phyloP scores from a whole-genome alignment of 2,888 invertebrate species.

The Eueremaeus valkanovi region DNA sequence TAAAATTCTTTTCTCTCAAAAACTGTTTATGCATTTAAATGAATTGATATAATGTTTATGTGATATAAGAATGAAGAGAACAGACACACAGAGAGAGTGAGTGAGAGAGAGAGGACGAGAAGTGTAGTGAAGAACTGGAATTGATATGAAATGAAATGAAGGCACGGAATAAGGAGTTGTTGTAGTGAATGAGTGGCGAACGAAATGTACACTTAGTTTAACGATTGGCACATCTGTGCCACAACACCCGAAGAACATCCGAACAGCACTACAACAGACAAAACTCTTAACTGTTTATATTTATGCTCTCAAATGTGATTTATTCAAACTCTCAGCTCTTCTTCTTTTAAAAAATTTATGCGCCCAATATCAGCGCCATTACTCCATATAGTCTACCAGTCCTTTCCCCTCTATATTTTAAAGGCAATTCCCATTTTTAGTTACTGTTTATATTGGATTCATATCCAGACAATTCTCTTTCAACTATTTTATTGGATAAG shows the following conservation, averaged over 20 bases:
- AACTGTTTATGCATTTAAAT: not conserved
- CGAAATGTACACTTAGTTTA: conserved; percentile 20
- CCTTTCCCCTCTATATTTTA: not conserved
- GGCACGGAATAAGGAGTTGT: no score
- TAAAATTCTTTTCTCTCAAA: no score
- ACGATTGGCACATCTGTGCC: conserved; percentile 35
- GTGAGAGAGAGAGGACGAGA: no score
- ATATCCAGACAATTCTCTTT: no score
- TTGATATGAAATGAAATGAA: not conserved
- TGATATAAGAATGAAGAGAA: not conserved
- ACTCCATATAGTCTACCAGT: not conserved
- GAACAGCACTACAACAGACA: not conserved
- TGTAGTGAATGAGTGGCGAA: not conserved
- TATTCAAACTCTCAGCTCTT: not conserved
- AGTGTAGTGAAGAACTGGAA: no score
- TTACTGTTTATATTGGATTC: no score
- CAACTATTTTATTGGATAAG: no score
- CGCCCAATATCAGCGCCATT: conserved; percentile 17
- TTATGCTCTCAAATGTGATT: conserved; percentile 10
- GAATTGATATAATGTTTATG: not conserved
- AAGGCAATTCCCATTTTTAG: not conserved
- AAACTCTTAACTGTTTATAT: conserved; percentile 18
- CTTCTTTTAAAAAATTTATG: not conserved
- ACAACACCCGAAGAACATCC: not conserved
- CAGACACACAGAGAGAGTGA: no score